phyloP scores from a whole-genome alignment of 1,140 invertebrate species.

The Telenomus remus region DNA sequence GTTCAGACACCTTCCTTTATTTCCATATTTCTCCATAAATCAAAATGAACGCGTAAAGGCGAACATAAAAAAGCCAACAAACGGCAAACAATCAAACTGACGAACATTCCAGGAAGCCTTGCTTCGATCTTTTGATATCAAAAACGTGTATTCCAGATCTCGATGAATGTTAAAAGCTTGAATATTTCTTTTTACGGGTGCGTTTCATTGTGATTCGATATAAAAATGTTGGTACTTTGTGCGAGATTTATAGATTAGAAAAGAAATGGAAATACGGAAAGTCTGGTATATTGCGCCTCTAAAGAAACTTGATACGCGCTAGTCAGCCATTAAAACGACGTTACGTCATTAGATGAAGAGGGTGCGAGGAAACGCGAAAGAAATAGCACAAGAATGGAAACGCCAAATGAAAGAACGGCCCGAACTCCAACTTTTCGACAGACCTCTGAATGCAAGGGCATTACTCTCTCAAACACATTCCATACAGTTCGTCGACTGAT shows the following conservation, averaged over 20 bases:
- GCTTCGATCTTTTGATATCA: constrained; percentile 48
- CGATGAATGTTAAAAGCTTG: constrained; percentile 44
- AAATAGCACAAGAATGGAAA: constrained; percentile 45
- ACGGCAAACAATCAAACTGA: constrained; percentile 19
- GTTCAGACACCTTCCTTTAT: constrained; percentile 23
- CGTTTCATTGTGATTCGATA: constrained; percentile 42
- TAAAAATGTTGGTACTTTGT: constrained; percentile 34
- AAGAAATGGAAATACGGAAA: constrained; percentile 53
- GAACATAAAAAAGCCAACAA: constrained; percentile 13
- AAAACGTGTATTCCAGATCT: constrained; percentile 40
- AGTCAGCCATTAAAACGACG: constrained; percentile 65
- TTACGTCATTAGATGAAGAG: constrained; percentile 59
- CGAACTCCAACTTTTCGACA: constrained; percentile 20
- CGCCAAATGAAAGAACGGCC: constrained; percentile 16
- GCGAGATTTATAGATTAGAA: constrained; percentile 53
- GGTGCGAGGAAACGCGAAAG: constrained; percentile 51
- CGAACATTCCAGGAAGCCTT: constrained; percentile 25
- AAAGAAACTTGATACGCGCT: constrained; percentile 67
- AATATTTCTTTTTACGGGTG: constrained; percentile 51
- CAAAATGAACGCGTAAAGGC: constrained; percentile 24
- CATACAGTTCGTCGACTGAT: background rate
- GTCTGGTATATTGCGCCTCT: constrained; percentile 68
- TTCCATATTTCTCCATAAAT: constrained; percentile 45
- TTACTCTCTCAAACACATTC: background rate
- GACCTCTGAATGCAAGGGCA: background rate